Base-by-base conservation (phyloP, 2,888 invertebrate genomes). In the Bellardia pandia region DNA sequence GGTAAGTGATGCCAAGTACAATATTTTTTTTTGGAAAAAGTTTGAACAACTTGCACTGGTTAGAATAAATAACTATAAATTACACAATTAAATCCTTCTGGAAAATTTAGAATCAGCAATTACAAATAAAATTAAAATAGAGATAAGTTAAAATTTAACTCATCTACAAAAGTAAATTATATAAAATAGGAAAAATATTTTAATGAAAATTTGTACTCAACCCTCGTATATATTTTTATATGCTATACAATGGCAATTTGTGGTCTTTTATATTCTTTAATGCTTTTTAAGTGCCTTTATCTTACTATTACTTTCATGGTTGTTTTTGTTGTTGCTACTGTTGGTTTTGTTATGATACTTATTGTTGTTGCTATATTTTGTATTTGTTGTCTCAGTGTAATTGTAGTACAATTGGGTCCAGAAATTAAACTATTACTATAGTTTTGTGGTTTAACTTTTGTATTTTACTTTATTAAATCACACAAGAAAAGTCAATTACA, bases 401-500 rank as follows among this genome's bases (percentile, higher is more conserved):
- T 76, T 71, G 23, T 58, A n/a, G 30, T 56, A 42, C 56, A 66
- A 66, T 72, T 60, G 45, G 78, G 66, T 60, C 58, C 66, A 84
- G 84, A 78, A 78, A 84, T 78, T 84, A 66, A 84, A 84, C 78
- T 77, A 56, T 77, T 83, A 68, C 56, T 64, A n/a, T 53, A 48
- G 71, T 66, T 78, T 74, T 84, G 84, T 68, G 77, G 77, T 74
- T 84, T 74, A 72, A 60, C 84, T 84, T 84, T 72, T 74, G 58
- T 84, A 45, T 72, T 71, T 72, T 58, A 72, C 69, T 86, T 81
- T 81, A 81, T 86, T 86, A 74, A 86, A 86, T 81, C 74, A 77
- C 78, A 86, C 58, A 72, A 74, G 76, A 78, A 78, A 78, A 86
- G 81, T 78, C 86, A 86, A 81, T 81, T 86, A 78, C 74, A 66